Evolutionary conservation across 2,797 vertebrate genomes (phyloP).

Genomic region (Staurois parvus): DNA sequence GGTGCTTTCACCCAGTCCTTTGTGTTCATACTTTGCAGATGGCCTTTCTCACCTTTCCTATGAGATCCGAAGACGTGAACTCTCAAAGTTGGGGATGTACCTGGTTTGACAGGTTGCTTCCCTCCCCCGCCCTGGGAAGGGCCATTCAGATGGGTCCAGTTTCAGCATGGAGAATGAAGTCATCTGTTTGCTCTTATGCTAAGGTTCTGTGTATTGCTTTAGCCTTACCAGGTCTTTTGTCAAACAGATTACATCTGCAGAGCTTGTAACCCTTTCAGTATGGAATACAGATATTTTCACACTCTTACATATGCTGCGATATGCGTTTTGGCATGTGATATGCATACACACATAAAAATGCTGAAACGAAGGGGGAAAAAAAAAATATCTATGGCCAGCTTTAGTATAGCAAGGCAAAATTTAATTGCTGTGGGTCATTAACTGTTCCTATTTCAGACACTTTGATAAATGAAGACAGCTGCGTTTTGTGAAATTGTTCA

Average conservation of each 20-base stretch:
- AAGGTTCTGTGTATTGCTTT: slow-evolving; percentile 15
- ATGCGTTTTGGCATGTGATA: no score
- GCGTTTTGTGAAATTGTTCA: no score
- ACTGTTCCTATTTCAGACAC: no score
- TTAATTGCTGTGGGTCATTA: no score
- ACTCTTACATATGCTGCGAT: no score
- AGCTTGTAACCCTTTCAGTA: slow-evolving; percentile 10
- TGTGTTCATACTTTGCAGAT: background rate
- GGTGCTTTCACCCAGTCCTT: background rate
- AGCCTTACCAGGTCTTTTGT: slow-evolving; percentile 14
- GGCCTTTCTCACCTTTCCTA: background rate
- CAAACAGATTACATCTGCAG: background rate
- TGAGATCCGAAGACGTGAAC: slow-evolving; percentile 11
- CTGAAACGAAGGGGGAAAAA: no score
- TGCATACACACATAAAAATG: no score
- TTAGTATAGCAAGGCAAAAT: no score
- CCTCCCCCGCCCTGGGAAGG: slow-evolving; percentile 36
- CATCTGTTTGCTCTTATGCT: slow-evolving; percentile 54
- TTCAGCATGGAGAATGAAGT: slow-evolving; percentile 26
- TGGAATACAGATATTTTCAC: no score
- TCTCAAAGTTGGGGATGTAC: slow-evolving; percentile 14
- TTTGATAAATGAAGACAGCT: no score
- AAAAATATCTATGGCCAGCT: no score
- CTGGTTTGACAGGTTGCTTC: slow-evolving; percentile 57
- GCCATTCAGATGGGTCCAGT: slow-evolving; percentile 33